Base-by-base conservation (phyloP, 2,113 vertebrate genomes). In the Morone saxatilis region DNA sequence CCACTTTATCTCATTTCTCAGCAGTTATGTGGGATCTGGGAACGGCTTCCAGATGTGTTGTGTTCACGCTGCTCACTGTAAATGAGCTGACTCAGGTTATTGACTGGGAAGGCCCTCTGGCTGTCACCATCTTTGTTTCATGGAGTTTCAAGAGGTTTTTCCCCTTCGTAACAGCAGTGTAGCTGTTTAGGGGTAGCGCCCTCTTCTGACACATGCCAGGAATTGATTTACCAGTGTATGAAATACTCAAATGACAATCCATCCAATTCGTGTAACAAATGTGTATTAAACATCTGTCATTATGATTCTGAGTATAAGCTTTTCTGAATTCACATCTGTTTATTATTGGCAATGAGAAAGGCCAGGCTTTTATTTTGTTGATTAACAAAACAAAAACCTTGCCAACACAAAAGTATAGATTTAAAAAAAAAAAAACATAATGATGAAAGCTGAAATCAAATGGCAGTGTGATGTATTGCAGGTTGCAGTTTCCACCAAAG, bases 21-120 rank as follows among this genome's bases (percentile, higher is more conserved):
- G 92, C 90, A 88, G 84, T 93, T 90, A 62, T 88, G 88, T 57
- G 89, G 88, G 81, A 86, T 54, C 56, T 68, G 56, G 65, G 66
- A 93, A 91, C 69, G 10, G 89, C 87, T 93, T 94, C 91, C 93
- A 94, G 91, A 94, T 95, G 93, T 91, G 86, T 70, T 67, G 68
- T 12, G 54, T 71, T 85, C 82, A 57, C 5, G 59, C 72, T 62
- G 68, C 38, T 80, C 60, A 1, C 59, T 59, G 73, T 80, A 79
- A 91, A 88, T 31, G 89, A 88, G 94, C 92, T 94, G 93, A 94
- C 78, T 94, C 91, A 89, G 93, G 73, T 84, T 83, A 69, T 81
- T 61, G 83, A 89, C 72, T 82, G 84, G 72, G 81, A 73, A 88
- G 89, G 79, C 84, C 91, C 85, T 77, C 66, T 51, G 88, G 87